These are phyloP conservation scores for Patella depressa DNA, from an alignment of 2,888 invertebrate genomes.

Conservation along the genomic window DNA sequence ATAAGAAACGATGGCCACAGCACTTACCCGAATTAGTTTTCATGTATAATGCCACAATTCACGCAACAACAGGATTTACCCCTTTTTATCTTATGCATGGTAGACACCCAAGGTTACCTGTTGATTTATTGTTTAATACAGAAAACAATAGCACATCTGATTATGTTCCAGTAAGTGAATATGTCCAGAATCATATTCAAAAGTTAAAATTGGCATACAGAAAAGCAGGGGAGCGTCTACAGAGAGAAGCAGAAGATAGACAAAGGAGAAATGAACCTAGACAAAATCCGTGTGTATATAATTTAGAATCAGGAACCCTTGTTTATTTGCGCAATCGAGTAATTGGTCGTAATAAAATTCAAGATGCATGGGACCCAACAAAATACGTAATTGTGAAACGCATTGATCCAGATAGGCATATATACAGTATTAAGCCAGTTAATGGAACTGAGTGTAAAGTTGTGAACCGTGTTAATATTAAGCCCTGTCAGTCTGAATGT, in stretches of 20 bases:
- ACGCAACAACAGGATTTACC: constrained; percentile 23
- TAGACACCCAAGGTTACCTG: constrained; percentile 26
- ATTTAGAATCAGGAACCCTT: not conserved
- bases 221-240: constrained; percentile 1
- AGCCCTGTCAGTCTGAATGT: not conserved
- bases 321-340: constrained; percentile 3
- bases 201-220: not conserved
- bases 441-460: not conserved
- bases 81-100: constrained; percentile 29
- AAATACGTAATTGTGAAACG: not conserved
- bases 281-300: not conserved
- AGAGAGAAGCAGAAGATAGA: not conserved
- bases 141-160: constrained; percentile 22
- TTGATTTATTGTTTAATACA: constrained; percentile 24
- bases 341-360: constrained; percentile 1
- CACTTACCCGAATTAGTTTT: constrained; percentile 14
- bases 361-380: not conserved
- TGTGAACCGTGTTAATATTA: not conserved
- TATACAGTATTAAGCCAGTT: not conserved
- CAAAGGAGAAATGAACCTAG: too few relatives aligned
- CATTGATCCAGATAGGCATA: not conserved
- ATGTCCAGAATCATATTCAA: not conserved
- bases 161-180: not conserved
- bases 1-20: constrained; percentile 22
- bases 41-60: constrained; percentile 27